Evolutionary conservation across 92 coral and sea anemone genomes (phyloP).

Genomic region (Paramuricea clavata): DNA sequence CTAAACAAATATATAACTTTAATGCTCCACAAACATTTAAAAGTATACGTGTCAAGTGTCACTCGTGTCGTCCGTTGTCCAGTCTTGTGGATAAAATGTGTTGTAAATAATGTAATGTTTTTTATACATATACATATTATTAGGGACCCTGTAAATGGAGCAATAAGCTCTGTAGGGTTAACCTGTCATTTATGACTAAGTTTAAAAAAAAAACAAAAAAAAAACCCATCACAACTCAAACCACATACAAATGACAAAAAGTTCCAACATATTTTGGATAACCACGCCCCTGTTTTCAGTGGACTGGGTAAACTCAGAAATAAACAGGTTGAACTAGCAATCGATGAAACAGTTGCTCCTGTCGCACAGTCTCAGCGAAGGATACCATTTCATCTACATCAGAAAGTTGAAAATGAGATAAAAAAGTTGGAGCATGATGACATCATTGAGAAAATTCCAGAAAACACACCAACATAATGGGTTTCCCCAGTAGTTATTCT

Average conservation of each 20-base stretch:
- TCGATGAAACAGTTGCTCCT: conserved; percentile 47
- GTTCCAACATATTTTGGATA: conserved; percentile 45
- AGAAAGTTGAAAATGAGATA: conserved; percentile 39
- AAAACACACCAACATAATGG: conserved; percentile 56
- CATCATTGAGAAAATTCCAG: conserved; percentile 53
- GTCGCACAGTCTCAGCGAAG: conserved; percentile 62
- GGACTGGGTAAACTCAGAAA: conserved; percentile 67
- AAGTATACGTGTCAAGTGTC: too few species aligned
- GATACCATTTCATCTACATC: conserved; percentile 60
- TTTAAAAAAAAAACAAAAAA: too few species aligned
- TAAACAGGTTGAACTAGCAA: conserved; percentile 35
- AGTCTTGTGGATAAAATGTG: too few species aligned
- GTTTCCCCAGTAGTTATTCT: conserved; percentile 65
- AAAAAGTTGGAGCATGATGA: conserved; percentile 52
- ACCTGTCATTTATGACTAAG: too few species aligned
- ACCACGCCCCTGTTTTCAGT: conserved; percentile 60
- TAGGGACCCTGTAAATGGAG: too few species aligned
- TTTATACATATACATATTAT: too few species aligned
- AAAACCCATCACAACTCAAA: not conserved
- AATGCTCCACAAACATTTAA: too few species aligned
- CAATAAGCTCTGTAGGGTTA: too few species aligned
- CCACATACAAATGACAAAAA: not conserved
- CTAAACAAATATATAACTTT: too few species aligned
- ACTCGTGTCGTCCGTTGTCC: too few species aligned
- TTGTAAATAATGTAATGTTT: too few species aligned